Conservation (phyloP, 1,140 invertebrate genomes). For the Physella acuta region DNA sequence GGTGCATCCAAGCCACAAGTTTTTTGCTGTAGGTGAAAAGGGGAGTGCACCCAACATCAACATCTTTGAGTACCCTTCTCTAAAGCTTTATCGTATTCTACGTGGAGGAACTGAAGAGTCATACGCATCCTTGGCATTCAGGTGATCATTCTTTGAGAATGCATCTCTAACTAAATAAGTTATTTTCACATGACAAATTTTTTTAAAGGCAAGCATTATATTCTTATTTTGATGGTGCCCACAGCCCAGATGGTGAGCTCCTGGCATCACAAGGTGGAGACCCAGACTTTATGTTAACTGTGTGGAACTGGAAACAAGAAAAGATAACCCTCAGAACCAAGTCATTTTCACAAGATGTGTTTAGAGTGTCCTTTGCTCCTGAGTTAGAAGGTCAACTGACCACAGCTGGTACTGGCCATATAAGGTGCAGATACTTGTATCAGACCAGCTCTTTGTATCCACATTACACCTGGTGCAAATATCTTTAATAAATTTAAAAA, state of each 20-base stretch:
- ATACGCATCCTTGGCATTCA: slow-evolving; percentile 78
- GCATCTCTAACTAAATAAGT: not conserved
- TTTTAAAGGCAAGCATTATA: no score
- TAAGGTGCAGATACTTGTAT: slow-evolving; percentile 69
- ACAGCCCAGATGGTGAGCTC: slow-evolving; percentile 75
- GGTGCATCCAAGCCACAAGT: slow-evolving; percentile 68
- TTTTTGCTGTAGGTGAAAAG: slow-evolving; percentile 79
- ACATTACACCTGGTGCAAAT: no score
- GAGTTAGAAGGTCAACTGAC: slow-evolving; percentile 76
- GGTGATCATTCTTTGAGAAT: slow-evolving; percentile 59
- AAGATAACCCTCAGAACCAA: slow-evolving; percentile 75
- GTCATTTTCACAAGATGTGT: slow-evolving; percentile 76
- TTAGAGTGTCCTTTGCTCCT: slow-evolving; percentile 77
- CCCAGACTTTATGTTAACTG: slow-evolving; percentile 82
- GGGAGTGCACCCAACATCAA: slow-evolving; percentile 73
- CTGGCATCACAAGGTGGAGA: slow-evolving; percentile 80
- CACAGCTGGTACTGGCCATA: slow-evolving; percentile 76
- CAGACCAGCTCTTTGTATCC: no score
- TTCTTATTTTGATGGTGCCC: no score
- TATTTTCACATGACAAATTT: no score
- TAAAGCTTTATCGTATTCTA: slow-evolving; percentile 73
- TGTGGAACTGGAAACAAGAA: slow-evolving; percentile 82
- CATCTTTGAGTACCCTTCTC: slow-evolving; percentile 79
- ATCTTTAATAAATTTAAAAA: no score
- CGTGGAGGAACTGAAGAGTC: slow-evolving; percentile 71